phyloP scores from a whole-genome alignment of 2,113 vertebrate species.

The Brachionichthys hirsutus region DNA sequence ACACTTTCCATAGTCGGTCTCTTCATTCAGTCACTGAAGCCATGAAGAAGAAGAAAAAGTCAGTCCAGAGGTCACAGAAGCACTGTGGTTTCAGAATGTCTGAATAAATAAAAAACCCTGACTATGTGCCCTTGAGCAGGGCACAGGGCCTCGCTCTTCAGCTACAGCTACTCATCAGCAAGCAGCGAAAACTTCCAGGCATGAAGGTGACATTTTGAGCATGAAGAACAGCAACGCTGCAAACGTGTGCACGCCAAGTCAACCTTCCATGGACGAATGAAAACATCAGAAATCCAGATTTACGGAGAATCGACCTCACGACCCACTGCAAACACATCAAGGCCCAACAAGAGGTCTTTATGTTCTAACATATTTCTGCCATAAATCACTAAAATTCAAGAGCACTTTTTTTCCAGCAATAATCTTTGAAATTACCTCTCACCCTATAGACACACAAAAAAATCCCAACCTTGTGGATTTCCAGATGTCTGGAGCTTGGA shows the following conservation, averaged over 20 bases:
- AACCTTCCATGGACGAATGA: constrained; percentile 37
- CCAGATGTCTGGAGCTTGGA: constrained; percentile 43
- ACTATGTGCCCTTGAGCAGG: constrained; percentile 37
- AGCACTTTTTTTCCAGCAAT: too few species aligned
- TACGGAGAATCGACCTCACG: constrained; percentile 19
- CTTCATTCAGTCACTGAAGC: constrained; percentile 18
- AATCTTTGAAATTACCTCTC: constrained; percentile 36
- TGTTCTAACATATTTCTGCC: too few species aligned
- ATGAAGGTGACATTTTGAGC: constrained; percentile 15
- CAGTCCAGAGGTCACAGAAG: constrained; percentile 37
- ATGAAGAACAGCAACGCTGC: constrained; percentile 11
- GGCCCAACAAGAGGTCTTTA: constrained; percentile 24
- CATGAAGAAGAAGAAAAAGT: constrained; percentile 16
- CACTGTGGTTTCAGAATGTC: constrained; percentile 21
- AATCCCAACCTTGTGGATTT: constrained; percentile 19
- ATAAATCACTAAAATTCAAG: constrained; percentile 34
- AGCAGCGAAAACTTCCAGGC: constrained; percentile 35
- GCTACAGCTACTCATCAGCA: constrained; percentile 13
- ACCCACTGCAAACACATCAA: constrained; percentile 32
- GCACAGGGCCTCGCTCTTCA: constrained; percentile 15
- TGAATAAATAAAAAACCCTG: constrained; percentile 20
- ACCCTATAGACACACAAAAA: constrained; percentile 20
- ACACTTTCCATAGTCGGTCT: constrained; percentile 41
- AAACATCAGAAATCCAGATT: constrained; percentile 20
- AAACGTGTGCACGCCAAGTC: constrained; percentile 27